These are phyloP conservation scores for Malaclemys terrapin DNA, from an alignment of 2,113 vertebrate genomes.

Conservation along the genomic window DNA sequence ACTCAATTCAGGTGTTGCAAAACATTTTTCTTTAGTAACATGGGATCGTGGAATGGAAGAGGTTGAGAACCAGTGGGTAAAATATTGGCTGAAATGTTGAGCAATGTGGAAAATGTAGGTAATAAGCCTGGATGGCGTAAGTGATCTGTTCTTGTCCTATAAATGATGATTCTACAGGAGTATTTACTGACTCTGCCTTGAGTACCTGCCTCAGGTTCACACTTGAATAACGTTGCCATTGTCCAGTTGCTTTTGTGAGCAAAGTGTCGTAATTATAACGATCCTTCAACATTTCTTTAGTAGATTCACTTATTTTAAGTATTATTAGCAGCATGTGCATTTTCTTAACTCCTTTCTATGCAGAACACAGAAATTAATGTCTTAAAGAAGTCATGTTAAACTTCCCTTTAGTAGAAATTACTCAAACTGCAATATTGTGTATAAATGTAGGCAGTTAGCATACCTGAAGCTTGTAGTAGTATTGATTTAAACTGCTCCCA, in stretches of 20 bases:
- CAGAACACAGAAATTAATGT: neutral
- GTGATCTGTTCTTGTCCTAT: rapidly evolving
- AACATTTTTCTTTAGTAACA: neutral
- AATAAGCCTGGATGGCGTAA: neutral
- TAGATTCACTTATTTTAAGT: neutral
- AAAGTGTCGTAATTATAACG: neutral
- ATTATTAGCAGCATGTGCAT: neutral
- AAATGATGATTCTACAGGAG: neutral
- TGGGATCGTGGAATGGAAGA: neutral
- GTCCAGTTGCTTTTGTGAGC: neutral
- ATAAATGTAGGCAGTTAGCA: neutral
- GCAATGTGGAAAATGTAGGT: rapidly evolving
- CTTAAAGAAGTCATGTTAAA: neutral
- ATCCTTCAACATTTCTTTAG: neutral
- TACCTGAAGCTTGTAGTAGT: neutral
- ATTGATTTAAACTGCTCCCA: neutral
- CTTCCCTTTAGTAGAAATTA: rapidly evolving
- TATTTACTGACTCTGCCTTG: neutral
- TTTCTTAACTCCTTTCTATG: neutral
- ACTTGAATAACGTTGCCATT: neutral
- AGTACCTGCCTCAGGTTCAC: neutral
- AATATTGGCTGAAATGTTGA: rapidly evolving
- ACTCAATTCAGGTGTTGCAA: neutral
- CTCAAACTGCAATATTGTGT: too few species aligned
- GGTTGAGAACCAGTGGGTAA: neutral